Evolutionary conservation across 2,797 vertebrate genomes (phyloP).

Genomic region (Okamejei kenojei): DNA sequence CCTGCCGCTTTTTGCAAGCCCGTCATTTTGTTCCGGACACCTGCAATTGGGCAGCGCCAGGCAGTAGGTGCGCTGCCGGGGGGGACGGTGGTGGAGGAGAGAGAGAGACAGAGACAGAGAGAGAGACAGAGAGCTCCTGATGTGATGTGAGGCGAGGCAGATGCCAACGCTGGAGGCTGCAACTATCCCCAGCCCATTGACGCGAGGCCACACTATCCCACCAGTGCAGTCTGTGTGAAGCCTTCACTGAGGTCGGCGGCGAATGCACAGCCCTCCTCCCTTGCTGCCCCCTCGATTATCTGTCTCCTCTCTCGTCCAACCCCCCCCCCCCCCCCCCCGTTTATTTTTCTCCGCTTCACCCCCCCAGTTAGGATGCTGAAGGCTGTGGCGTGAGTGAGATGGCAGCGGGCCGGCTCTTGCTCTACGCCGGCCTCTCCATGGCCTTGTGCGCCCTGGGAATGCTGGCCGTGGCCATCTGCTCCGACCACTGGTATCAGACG

Average conservation of each 20-base stretch:
- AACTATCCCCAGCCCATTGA: not conserved
- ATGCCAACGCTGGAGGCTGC: not conserved
- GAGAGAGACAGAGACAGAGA: conserved; percentile 52
- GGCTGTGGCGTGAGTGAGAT: conserved; percentile 62
- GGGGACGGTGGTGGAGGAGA: conserved; percentile 54
- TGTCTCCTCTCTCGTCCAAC: conserved; percentile 32
- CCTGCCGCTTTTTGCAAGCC: too few species aligned
- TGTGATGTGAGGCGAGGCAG: conserved; percentile 40
- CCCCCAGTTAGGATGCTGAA: conserved; percentile 33
- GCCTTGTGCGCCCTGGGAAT: conserved; percentile 93
- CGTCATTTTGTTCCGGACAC: too few species aligned
- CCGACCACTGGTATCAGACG: conserved; percentile 98
- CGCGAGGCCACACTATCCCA: not conserved
- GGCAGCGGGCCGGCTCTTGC: conserved; percentile 95
- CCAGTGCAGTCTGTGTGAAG: not conserved
- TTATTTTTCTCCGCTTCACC: not conserved
- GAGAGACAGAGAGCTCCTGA: conserved; percentile 52
- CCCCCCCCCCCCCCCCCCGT: too few species aligned
- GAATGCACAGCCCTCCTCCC: not conserved
- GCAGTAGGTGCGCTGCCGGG: not conserved
- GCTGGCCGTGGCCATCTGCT: conserved; percentile 95
- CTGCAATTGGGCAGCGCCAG: too few species aligned
- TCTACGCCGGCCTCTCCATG: conserved; percentile 91
- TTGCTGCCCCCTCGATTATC: conserved; percentile 40
- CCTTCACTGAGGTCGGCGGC: conserved; percentile 37